Percentiles rank a stretch among this genome's conserved stretches.
These are phyloP conservation scores for Misgurnus mizolepis DNA, from an alignment of 2,113 vertebrate genomes.

Conservation along the genomic window DNA sequence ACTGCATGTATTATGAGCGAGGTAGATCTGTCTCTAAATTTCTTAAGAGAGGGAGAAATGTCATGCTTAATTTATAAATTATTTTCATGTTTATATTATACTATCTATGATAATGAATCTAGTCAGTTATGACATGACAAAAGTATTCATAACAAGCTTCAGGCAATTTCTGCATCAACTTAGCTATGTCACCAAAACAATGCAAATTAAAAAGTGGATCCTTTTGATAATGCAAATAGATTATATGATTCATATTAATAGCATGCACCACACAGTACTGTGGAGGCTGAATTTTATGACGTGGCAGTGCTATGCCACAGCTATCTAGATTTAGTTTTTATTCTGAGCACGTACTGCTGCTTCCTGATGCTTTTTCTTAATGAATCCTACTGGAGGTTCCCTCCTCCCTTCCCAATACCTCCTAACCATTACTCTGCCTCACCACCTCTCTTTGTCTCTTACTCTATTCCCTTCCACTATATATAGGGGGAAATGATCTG, in stretches of 20 bases:
- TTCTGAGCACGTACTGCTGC: conserved; percentile 40
- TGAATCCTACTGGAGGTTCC: conserved; percentile 40
- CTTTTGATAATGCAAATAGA: not conserved
- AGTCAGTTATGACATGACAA: not conserved
- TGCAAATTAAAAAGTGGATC: not conserved
- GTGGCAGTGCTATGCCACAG: not conserved
- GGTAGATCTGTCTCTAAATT: conserved; percentile 29
- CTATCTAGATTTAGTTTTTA: conserved; percentile 18
- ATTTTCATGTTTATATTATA: not conserved
- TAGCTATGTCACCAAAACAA: not conserved
- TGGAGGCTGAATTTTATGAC: not conserved
- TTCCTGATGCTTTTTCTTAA: conserved; percentile 45
- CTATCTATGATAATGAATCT: not conserved
- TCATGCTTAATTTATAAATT: not conserved
- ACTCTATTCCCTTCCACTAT: not conserved
- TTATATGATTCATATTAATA: not conserved
- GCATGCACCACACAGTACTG: not conserved
- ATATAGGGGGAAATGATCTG: not conserved
- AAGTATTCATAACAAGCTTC: not conserved
- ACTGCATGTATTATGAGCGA: not conserved
- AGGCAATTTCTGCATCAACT: not conserved
- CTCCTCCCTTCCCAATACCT: conserved; percentile 6
- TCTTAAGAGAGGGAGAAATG: not conserved
- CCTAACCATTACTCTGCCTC: not conserved
- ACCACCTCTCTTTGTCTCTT: not conserved